Evolutionary conservation across 2,888 invertebrate genomes (phyloP).

Genomic region (Teinopalpus imperialis): DNA sequence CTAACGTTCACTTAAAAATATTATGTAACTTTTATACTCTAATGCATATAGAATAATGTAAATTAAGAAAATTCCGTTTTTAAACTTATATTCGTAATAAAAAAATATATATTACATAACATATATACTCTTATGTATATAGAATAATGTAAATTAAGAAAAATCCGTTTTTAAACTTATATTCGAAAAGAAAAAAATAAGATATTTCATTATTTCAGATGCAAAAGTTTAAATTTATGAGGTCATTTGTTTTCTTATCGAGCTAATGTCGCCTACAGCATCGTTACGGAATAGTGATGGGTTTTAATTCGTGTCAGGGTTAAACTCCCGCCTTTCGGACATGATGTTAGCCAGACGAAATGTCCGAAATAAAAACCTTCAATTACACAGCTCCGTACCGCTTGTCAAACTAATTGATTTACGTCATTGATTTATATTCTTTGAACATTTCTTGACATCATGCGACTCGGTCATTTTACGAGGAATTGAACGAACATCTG

Average conservation of each 20-base stretch:
- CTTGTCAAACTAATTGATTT: slow-evolving; percentile 41
- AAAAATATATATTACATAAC: no score
- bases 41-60: no score
- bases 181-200: no score
- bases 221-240: slow-evolving; percentile 7
- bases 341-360: slow-evolving; percentile 8
- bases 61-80: no score
- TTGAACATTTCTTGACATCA: slow-evolving; percentile 13
- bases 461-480: slow-evolving; percentile 13
- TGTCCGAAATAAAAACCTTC: slow-evolving; percentile 29
- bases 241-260: slow-evolving; percentile 13
- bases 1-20: no score
- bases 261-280: slow-evolving; percentile 13
- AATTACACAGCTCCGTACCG: slow-evolving; percentile 32
- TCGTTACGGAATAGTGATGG: slow-evolving; percentile 16
- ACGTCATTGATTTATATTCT: slow-evolving; percentile 38
- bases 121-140: no score
- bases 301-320: slow-evolving; percentile 24
- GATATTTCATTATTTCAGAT: no score
- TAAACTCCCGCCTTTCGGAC: slow-evolving; percentile 11
- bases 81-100: no score
- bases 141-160: no score
- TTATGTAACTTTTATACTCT: no score
- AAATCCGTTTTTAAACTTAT: no score
- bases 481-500: slow-evolving; percentile 17